Percentiles rank a stretch among this genome's conserved stretches.
Conservation (phyloP, 2,797 vertebrate species). For the Limosa lapponica region DNA sequence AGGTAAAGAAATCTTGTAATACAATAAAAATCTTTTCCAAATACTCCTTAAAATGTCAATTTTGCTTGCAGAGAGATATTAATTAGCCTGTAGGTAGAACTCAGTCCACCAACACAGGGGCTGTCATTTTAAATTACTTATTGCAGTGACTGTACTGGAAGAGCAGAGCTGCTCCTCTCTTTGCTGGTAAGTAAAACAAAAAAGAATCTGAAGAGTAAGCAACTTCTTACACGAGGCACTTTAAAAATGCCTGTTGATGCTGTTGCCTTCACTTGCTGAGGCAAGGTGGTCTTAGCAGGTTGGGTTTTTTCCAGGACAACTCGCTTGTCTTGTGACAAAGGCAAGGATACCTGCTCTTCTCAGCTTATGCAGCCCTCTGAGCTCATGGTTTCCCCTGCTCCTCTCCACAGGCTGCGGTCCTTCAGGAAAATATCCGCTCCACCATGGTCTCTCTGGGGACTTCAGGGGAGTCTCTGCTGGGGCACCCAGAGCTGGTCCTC, state of each 20-base stretch:
- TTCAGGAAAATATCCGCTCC: neutral
- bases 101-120: neutral
- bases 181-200: neutral
- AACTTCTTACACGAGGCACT: neutral
- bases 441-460: fast-evolving
- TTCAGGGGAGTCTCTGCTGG: no score
- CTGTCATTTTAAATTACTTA: neutral
- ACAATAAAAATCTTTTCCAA: neutral
- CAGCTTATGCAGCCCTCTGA: no score
- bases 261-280: neutral
- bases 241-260: neutral
- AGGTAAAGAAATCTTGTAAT: neutral
- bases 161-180: neutral
- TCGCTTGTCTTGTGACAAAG: fast-evolving
- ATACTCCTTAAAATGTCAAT: neutral
- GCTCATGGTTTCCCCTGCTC: fast-evolving
- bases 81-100: neutral
- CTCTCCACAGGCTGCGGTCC: no score
- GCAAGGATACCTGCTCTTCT: fast-evolving
- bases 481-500: fast-evolving
- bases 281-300: neutral
- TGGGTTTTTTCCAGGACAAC: neutral
- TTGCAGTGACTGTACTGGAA: neutral
- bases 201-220: neutral
- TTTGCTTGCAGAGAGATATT: neutral